Percentiles rank a stretch among this genome's conserved stretches.
These are phyloP conservation scores for Pelmatolapia mariae DNA, from an alignment of 2,113 vertebrate species.

Conservation along the genomic window DNA sequence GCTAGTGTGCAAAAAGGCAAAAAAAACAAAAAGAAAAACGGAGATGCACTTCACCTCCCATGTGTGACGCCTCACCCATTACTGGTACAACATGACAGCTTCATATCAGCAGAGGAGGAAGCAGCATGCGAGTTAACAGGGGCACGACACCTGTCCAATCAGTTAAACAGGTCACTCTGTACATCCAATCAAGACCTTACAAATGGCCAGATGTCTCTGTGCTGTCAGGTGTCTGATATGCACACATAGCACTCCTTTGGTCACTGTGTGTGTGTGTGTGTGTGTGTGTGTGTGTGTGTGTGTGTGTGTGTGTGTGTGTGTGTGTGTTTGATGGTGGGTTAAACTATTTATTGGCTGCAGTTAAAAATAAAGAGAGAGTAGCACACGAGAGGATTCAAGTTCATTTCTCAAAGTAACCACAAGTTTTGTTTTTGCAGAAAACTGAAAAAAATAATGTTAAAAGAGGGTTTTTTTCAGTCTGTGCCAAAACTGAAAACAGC, in stretches of 20 bases:
- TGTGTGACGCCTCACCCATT: constrained; percentile 39
- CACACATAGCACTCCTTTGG: background rate
- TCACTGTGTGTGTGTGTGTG: background rate
- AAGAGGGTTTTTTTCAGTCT: background rate
- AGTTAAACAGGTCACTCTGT: background rate
- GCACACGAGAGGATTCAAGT: constrained; percentile 17
- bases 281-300: background rate
- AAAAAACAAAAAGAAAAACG: background rate
- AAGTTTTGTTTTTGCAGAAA: background rate
- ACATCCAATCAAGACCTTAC: background rate
- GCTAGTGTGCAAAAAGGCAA: background rate
- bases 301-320: background rate
- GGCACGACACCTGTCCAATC: background rate
- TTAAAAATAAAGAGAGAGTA: background rate
- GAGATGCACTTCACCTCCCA: constrained; percentile 60
- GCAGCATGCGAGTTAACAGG: constrained; percentile 3
- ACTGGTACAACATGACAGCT: background rate
- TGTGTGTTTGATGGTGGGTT: background rate
- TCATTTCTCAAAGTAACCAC: background rate
- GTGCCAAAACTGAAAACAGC: background rate
- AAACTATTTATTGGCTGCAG: background rate
- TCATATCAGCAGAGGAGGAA: constrained; percentile 26
- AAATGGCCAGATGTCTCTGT: background rate
- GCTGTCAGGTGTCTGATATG: background rate
- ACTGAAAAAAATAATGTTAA: background rate